Evolutionary conservation across 64 coral and sea anemone species (phyloP).

Genomic region (Astreopora myriophthalma): DNA sequence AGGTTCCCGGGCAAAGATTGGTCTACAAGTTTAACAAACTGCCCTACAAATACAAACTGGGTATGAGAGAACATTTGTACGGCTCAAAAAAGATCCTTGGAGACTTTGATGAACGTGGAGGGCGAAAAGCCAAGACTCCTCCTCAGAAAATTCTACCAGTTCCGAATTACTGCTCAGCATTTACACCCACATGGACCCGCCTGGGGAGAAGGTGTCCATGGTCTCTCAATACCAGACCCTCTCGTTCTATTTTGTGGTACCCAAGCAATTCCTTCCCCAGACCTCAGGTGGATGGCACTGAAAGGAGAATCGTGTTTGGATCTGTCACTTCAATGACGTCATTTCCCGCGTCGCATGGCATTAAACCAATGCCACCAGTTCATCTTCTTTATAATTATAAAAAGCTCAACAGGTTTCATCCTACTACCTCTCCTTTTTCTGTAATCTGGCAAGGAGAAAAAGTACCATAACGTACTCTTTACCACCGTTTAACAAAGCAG

Average conservation of each 20-base stretch:
- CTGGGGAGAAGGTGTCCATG: not conserved
- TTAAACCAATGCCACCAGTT: too few relatives aligned
- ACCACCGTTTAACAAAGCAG: too few relatives aligned
- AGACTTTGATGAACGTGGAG: not conserved
- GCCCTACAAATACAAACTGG: constrained; percentile 79
- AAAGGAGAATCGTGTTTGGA: too few relatives aligned
- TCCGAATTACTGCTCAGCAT: too few relatives aligned
- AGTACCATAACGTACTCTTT: too few relatives aligned
- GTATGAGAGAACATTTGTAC: not conserved
- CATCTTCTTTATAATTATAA: too few relatives aligned
- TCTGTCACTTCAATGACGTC: too few relatives aligned
- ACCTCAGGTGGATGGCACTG: not conserved
- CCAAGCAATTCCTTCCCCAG: not conserved
- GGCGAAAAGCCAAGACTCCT: not conserved
- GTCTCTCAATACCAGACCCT: not conserved
- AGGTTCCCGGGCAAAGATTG: constrained; percentile 93
- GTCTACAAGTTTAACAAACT: constrained; percentile 97
- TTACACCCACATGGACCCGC: not conserved
- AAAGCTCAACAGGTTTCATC: too few relatives aligned
- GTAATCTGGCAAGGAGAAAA: too few relatives aligned
- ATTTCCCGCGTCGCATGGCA: too few relatives aligned
- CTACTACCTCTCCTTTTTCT: too few relatives aligned
- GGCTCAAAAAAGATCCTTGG: too few relatives aligned
- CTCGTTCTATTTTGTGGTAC: not conserved
- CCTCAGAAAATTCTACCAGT: not conserved